phyloP scores from a whole-genome alignment of 30 jellyfish, hydroid and myxozoan genomes.

The Chironex yamaguchii region DNA sequence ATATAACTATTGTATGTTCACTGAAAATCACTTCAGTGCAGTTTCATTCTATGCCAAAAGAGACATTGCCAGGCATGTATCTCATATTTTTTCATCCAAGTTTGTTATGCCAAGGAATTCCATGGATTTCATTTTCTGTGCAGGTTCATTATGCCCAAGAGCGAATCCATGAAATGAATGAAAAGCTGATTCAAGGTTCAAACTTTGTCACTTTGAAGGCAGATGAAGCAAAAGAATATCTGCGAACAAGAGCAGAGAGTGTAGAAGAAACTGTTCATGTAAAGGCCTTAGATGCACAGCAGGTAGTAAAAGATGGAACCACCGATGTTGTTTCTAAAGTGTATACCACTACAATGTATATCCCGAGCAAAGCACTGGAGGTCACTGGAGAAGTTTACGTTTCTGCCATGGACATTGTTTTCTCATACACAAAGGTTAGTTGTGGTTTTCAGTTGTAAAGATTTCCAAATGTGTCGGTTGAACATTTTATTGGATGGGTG shows the following conservation, averaged over 20 bases:
- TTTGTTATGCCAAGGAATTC: too few relatives aligned
- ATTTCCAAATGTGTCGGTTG: too few relatives aligned
- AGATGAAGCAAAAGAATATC: slow-evolving; percentile 63
- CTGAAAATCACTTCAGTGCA: too few relatives aligned
- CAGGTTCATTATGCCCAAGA: slow-evolving; percentile 97
- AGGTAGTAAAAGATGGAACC: slow-evolving; percentile 57
- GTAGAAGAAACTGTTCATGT: slow-evolving; percentile 58
- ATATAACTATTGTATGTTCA: background rate
- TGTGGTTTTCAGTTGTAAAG: too few relatives aligned
- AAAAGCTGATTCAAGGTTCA: slow-evolving; percentile 88
- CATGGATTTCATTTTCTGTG: background rate
- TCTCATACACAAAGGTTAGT: slow-evolving; percentile 92
- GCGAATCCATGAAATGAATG: slow-evolving; percentile 85
- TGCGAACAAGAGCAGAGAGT: slow-evolving; percentile 41
- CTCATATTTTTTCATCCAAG: too few relatives aligned
- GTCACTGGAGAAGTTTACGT: slow-evolving; percentile 93
- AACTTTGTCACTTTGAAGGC: slow-evolving; percentile 81
- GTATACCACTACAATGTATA: slow-evolving; percentile 90
- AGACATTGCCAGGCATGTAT: too few relatives aligned
- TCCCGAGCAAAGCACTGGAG: slow-evolving; percentile 87
- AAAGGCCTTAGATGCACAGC: slow-evolving; percentile 58
- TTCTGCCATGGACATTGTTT: slow-evolving; percentile 90
- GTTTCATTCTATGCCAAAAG: too few relatives aligned
- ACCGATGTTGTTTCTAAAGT: slow-evolving; percentile 77
- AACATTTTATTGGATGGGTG: too few relatives aligned